Percentiles rank a stretch among this genome's conserved stretches.
These are phyloP conservation scores for Dynastes tityus DNA, from an alignment of 2,888 invertebrate species.

Conservation along the genomic window DNA sequence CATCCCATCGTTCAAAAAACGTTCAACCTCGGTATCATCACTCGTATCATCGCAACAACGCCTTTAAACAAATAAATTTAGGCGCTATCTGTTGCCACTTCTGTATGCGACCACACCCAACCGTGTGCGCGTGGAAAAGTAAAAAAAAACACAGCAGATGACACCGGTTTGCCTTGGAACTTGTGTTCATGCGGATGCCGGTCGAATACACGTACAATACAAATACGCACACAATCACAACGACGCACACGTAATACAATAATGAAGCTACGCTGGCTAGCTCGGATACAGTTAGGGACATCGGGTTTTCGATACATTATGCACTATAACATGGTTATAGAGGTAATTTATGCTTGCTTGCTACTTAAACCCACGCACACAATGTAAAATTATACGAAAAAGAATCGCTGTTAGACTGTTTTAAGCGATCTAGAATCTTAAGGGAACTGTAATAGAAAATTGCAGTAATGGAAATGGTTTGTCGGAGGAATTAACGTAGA, in stretches of 20 bases:
- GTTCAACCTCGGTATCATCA: not conserved
- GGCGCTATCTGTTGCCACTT: not conserved
- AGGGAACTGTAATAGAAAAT: too few relatives aligned
- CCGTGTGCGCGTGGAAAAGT: not conserved
- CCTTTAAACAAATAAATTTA: constrained; percentile 22
- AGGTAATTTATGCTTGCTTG: not conserved
- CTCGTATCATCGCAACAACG: not conserved
- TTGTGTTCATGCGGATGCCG: constrained; percentile 19
- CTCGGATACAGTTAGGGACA: not conserved
- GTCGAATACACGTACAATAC: too few relatives aligned
- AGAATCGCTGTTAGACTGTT: too few relatives aligned
- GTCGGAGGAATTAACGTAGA: too few relatives aligned
- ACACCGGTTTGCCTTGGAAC: constrained; percentile 34
- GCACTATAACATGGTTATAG: too few relatives aligned
- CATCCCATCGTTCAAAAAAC: not conserved
- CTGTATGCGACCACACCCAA: constrained; percentile 20
- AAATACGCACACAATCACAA: not conserved
- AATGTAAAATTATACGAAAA: too few relatives aligned
- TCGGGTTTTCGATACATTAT: too few relatives aligned
- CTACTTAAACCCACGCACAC: too few relatives aligned
- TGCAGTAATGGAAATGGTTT: too few relatives aligned
- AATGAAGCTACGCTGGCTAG: not conserved
- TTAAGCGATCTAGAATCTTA: too few relatives aligned
- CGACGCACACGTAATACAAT: constrained; percentile 8
- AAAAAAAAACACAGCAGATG: constrained; percentile 23